These are phyloP conservation scores for Enteromius radiatus DNA, from an alignment of 2,797 vertebrate genomes.

Conservation along the genomic window DNA sequence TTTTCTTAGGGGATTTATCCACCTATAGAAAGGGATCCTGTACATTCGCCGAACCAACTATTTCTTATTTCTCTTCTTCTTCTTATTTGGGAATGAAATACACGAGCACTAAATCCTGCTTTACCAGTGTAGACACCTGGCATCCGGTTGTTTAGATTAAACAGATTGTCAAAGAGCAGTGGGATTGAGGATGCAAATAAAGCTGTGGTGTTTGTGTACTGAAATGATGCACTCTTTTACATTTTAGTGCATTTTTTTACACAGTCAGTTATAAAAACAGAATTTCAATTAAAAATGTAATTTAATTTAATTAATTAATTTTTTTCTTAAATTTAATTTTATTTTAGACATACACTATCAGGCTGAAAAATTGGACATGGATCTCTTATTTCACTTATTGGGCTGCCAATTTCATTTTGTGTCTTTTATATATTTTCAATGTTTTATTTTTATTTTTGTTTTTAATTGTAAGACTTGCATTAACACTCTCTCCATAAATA, in stretches of 20 bases:
- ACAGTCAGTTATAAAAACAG: not conserved
- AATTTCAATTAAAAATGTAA: not conserved
- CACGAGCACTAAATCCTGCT: conserved; percentile 8
- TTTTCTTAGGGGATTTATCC: conserved; percentile 9
- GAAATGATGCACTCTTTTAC: not conserved
- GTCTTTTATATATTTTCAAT: not conserved
- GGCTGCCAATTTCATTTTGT: not conserved
- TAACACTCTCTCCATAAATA: not conserved
- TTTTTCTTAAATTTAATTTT: too few relatives aligned
- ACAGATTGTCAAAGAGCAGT: not conserved
- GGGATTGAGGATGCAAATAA: not conserved
- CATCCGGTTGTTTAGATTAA: conserved; percentile 13
- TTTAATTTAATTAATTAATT: too few relatives aligned
- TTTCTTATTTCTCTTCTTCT: too few relatives aligned
- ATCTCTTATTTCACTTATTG: not conserved
- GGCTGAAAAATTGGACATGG: not conserved
- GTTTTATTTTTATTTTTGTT: not conserved
- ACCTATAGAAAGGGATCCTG: not conserved
- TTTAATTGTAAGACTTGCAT: not conserved
- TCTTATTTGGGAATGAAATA: conserved; percentile 9
- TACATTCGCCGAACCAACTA: not conserved
- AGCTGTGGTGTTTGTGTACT: not conserved
- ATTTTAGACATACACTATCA: not conserved
- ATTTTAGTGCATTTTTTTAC: not conserved
- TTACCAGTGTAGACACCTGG: not conserved